Evolutionary conservation across 2,113 vertebrate genomes (phyloP).

Genomic region (Connochaetes taurinus): DNA sequence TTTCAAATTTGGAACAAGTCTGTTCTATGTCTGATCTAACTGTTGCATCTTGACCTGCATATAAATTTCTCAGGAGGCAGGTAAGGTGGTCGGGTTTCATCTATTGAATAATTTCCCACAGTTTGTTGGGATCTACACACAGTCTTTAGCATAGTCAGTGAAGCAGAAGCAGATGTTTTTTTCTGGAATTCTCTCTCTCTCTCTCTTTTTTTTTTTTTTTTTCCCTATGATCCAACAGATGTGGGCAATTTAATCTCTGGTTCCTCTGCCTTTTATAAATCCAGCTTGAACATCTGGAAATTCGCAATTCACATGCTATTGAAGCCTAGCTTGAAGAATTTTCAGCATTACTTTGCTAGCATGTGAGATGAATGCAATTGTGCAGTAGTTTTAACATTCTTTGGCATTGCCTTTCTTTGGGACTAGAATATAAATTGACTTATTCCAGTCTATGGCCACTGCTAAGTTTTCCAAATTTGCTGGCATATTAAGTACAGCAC

Average conservation of each 20-base stretch:
- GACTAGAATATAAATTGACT: background rate
- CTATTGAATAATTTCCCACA: background rate
- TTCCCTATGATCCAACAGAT: background rate
- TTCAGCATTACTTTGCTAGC: background rate
- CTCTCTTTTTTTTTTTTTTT: background rate
- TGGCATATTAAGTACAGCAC: background rate
- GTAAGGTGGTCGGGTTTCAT: background rate
- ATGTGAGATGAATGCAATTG: background rate
- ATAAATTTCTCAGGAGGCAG: background rate
- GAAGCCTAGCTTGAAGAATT: background rate
- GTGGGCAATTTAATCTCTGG: background rate
- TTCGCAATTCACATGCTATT: background rate
- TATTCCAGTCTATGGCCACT: background rate
- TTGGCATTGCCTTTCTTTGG: background rate
- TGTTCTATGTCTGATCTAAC: background rate
- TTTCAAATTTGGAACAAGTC: background rate
- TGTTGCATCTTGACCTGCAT: background rate
- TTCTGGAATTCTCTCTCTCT: background rate
- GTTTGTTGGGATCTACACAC: background rate
- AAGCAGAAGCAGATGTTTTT: background rate
- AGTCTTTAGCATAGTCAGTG: background rate
- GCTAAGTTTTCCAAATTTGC: background rate
- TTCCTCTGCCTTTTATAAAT: background rate
- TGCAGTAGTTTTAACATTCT: background rate
- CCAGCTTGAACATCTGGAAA: background rate